Conservation (phyloP, 2,888 invertebrate species). For the Ametastegia equiseti region DNA sequence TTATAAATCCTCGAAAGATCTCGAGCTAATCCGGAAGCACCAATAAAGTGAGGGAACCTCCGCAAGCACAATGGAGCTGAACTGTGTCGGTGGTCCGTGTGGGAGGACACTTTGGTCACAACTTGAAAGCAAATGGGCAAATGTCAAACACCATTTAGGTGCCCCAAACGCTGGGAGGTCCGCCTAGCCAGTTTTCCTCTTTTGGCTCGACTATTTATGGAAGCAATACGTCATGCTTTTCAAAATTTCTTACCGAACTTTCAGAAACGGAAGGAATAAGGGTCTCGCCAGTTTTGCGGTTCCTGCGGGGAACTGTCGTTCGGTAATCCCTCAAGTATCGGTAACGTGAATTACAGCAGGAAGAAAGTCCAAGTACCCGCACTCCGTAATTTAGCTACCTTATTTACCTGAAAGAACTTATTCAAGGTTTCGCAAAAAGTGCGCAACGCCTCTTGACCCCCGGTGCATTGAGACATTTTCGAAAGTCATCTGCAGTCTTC, state of each 20-base stretch:
- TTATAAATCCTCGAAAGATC: constrained; percentile 41
- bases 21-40: constrained; percentile 46
- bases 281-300: constrained; percentile 15
- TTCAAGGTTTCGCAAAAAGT: background rate
- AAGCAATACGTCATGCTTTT: constrained; percentile 71
- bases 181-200: constrained; percentile 61
- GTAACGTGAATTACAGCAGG: constrained; percentile 20
- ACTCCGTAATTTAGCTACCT: background rate
- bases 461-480: constrained; percentile 23
- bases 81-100: constrained; percentile 66
- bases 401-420: constrained; percentile 24
- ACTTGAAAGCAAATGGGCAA: constrained; percentile 61
- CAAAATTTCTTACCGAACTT: constrained; percentile 63
- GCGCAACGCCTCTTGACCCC: background rate
- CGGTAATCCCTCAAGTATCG: constrained; percentile 35
- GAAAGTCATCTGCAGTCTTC: background rate
- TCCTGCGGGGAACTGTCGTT: constrained; percentile 32
- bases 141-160: constrained; percentile 61
- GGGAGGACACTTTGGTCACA: constrained; percentile 67
- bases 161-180: constrained; percentile 64
- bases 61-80: constrained; percentile 53
- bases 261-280: constrained; percentile 35
- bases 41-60: constrained; percentile 45
- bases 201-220: constrained; percentile 60
- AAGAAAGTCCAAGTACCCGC: constrained; percentile 13